These are phyloP conservation scores for Drymonia ruficornis DNA, from an alignment of 2,888 invertebrate species.

Conservation along the genomic window DNA sequence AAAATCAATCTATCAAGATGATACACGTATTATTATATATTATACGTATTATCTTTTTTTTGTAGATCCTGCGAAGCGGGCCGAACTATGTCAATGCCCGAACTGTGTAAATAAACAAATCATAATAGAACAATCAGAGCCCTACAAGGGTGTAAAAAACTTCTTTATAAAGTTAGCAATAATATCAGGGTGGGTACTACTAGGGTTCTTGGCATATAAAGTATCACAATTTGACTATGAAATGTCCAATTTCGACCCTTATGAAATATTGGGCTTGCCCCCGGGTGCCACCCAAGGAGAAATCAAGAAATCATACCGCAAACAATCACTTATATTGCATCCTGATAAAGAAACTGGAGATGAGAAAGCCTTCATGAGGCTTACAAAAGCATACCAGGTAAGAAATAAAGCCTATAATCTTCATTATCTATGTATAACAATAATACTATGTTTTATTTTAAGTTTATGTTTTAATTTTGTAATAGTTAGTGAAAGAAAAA, in stretches of 20 bases:
- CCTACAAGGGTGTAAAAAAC: slow-evolving; percentile 94
- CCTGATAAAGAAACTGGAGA: slow-evolving; percentile 99
- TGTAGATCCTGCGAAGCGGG: slow-evolving; percentile 90
- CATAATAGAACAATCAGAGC: slow-evolving; percentile 93
- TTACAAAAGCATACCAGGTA: slow-evolving; percentile 97
- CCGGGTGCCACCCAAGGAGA: slow-evolving; percentile 93
- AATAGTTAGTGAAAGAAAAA: too few species aligned
- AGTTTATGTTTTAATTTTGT: too few species aligned
- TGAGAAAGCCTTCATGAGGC: slow-evolving; percentile 98
- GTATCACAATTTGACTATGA: slow-evolving; percentile 99
- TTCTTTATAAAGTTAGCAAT: slow-evolving; percentile 91
- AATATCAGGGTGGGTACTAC: slow-evolving; percentile 92
- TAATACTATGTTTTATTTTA: too few species aligned
- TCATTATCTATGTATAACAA: too few species aligned
- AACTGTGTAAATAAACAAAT: slow-evolving; percentile 94
- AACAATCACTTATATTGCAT: slow-evolving; percentile 96
- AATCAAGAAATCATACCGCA: slow-evolving; percentile 98
- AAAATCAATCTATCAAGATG: neutral
- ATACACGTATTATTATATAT: neutral
- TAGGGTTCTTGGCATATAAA: slow-evolving; percentile 93
- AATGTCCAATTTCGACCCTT: slow-evolving; percentile 99
- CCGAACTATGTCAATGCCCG: slow-evolving; percentile 94
- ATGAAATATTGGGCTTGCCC: slow-evolving; percentile 96
- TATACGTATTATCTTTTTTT: too few species aligned
- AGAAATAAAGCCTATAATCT: slow-evolving; percentile 23